These are phyloP conservation scores for Orchestes rusci DNA, from an alignment of 2,888 invertebrate genomes.

Conservation along the genomic window DNA sequence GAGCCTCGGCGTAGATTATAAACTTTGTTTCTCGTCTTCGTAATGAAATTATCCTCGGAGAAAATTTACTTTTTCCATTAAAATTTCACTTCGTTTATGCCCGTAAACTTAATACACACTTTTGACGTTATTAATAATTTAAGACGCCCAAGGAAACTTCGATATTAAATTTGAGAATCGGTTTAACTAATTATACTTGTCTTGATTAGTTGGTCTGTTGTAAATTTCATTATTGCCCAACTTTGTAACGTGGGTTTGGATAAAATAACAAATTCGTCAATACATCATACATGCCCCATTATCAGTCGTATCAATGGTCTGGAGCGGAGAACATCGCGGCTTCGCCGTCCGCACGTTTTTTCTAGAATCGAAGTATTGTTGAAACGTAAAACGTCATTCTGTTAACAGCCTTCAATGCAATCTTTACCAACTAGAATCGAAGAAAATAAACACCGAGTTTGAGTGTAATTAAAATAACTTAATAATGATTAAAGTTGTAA, in stretches of 20 bases:
- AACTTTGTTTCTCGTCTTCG: conserved; percentile 28
- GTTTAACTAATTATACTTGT: conserved; percentile 11
- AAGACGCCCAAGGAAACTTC: conserved; percentile 12
- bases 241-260: too few relatives aligned
- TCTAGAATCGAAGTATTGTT: too few relatives aligned
- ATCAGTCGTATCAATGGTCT: too few relatives aligned
- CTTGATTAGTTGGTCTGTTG: neutral
- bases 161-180: conserved; percentile 14
- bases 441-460: conserved; percentile 21
- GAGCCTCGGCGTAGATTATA: conserved; percentile 30
- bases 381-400: too few relatives aligned
- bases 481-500: conserved; percentile 30
- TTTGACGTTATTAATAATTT: conserved; percentile 22
- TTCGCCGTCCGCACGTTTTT: too few relatives aligned
- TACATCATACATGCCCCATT: too few relatives aligned
- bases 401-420: too few relatives aligned
- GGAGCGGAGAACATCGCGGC: too few relatives aligned
- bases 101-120: conserved; percentile 24
- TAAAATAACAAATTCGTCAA: too few relatives aligned
- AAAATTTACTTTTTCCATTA: conserved; percentile 26
- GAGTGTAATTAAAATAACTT: conserved; percentile 29
- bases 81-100: conserved; percentile 23
- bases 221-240: too few relatives aligned
- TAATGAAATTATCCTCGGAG: conserved; percentile 25
- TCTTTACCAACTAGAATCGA: too few relatives aligned